Conservation (phyloP, 2,797 vertebrate genomes). For the Melanotaenia nigrans region DNA sequence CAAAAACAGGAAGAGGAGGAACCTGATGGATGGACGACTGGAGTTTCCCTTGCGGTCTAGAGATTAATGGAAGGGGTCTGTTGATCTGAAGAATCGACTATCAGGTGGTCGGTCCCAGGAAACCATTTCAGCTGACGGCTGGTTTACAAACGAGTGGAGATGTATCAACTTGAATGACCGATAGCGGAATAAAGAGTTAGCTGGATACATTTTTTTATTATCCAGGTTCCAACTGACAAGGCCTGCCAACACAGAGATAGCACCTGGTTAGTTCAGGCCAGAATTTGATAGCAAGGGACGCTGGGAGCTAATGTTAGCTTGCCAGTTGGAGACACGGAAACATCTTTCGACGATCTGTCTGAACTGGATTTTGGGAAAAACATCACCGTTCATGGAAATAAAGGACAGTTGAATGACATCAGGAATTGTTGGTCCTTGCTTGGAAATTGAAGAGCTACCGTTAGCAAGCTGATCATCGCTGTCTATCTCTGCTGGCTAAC, state of each 20-base stretch:
- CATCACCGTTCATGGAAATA: constrained; percentile 22
- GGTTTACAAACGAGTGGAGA: constrained; percentile 49
- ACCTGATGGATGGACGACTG: constrained; percentile 75
- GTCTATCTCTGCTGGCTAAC: constrained; percentile 43
- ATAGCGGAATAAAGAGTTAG: constrained; percentile 16
- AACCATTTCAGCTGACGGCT: constrained; percentile 67
- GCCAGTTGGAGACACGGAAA: constrained; percentile 42
- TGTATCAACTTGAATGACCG: constrained; percentile 31
- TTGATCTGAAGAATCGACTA: constrained; percentile 80
- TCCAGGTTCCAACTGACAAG: constrained; percentile 48
- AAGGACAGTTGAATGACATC: constrained; percentile 25
- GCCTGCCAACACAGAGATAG: constrained; percentile 64
- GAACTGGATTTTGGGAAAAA: constrained; percentile 40
- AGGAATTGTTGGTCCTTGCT: constrained; percentile 26
- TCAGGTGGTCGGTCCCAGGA: constrained; percentile 73
- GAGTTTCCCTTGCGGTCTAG: constrained; percentile 85
- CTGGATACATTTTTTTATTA: constrained; percentile 39
- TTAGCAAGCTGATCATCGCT: constrained; percentile 60
- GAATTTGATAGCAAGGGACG: constrained; percentile 71
- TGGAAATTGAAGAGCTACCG: constrained; percentile 48
- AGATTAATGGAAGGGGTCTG: constrained; percentile 87
- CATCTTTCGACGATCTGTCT: constrained; percentile 50
- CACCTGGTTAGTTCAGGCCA: constrained; percentile 76
- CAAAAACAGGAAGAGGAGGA: constrained; percentile 54
- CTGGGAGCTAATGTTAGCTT: constrained; percentile 70